Evolutionary conservation across 2,113 vertebrate genomes (phyloP).

Genomic region (Bufo bufo): DNA sequence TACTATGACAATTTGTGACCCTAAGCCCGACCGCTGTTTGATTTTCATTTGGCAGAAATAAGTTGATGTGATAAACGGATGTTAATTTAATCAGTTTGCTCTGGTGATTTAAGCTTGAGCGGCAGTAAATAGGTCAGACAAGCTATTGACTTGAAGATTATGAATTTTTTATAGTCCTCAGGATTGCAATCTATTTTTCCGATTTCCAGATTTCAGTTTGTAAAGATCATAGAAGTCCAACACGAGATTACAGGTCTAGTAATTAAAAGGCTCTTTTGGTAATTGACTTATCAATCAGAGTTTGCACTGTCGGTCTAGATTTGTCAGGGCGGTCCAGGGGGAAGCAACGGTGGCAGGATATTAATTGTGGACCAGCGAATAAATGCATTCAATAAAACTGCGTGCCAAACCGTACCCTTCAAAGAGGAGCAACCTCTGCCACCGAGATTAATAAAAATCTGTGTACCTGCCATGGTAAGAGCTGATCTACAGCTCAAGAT

Average conservation of each 20-base stretch:
- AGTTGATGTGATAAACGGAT: neutral
- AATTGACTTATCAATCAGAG: slow-evolving; percentile 48
- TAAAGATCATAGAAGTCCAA: neutral
- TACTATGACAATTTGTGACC: neutral
- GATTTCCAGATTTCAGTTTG: neutral
- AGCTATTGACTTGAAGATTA: slow-evolving; percentile 5
- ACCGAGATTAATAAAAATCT: neutral
- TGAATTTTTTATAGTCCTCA: slow-evolving; percentile 17
- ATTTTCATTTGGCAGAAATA: neutral
- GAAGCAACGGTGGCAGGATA: neutral
- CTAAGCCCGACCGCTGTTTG: neutral
- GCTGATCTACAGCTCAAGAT: neutral
- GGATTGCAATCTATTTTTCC: neutral
- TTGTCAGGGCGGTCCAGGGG: neutral
- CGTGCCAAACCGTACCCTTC: neutral
- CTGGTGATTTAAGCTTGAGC: neutral
- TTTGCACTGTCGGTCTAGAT: slow-evolving; percentile 16
- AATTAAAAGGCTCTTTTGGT: neutral
- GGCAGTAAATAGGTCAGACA: slow-evolving; percentile 14
- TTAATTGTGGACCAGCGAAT: neutral
- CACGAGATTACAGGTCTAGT: neutral
- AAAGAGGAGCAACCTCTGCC: neutral
- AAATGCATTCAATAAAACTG: neutral
- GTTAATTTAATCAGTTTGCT: neutral
- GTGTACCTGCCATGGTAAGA: neutral